These are phyloP conservation scores for Luidia sarsii DNA, from an alignment of 53 echinoderm and acorn worm species.

Conservation along the genomic window DNA sequence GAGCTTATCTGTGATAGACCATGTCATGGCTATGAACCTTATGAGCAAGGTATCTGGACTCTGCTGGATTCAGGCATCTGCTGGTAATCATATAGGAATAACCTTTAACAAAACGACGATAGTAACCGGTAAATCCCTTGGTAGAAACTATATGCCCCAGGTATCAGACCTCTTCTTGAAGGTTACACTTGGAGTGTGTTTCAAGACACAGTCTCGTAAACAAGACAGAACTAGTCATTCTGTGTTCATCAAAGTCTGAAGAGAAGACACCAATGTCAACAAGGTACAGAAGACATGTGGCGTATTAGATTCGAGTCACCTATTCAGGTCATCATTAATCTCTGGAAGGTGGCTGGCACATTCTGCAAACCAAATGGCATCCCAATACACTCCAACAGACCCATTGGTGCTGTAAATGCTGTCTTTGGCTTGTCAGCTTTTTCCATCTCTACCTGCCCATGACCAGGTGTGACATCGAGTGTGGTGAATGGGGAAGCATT, in stretches of 20 bases:
- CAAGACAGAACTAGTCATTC: neutral
- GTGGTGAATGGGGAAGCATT: constrained; percentile 16
- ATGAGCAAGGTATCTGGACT: constrained; percentile 59
- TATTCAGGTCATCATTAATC: constrained; percentile 21
- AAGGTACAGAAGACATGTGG: neutral
- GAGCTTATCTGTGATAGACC: constrained; percentile 69
- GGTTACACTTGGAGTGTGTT: neutral
- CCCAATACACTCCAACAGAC: constrained; percentile 36
- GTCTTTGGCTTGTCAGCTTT: no score
- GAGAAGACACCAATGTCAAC: constrained; percentile 12
- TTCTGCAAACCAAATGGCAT: constrained; percentile 33
- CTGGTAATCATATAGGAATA: constrained; percentile 30
- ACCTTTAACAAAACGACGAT: neutral
- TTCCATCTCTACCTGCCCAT: constrained; percentile 33
- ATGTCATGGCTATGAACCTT: constrained; percentile 68
- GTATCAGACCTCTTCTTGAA: no score
- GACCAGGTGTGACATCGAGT: constrained; percentile 24
- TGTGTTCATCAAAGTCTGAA: no score
- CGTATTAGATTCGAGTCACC: constrained; percentile 23
- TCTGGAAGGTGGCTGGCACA: constrained; percentile 47
- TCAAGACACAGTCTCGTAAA: neutral
- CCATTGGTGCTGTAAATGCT: constrained; percentile 39
- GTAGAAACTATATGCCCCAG: neutral
- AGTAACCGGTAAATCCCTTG: constrained; percentile 21
- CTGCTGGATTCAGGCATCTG: constrained; percentile 32